Percentiles rank a stretch among this genome's conserved stretches.
These are phyloP conservation scores for Mesaphorura yosii DNA, from an alignment of 1,140 invertebrate species.

Conservation along the genomic window DNA sequence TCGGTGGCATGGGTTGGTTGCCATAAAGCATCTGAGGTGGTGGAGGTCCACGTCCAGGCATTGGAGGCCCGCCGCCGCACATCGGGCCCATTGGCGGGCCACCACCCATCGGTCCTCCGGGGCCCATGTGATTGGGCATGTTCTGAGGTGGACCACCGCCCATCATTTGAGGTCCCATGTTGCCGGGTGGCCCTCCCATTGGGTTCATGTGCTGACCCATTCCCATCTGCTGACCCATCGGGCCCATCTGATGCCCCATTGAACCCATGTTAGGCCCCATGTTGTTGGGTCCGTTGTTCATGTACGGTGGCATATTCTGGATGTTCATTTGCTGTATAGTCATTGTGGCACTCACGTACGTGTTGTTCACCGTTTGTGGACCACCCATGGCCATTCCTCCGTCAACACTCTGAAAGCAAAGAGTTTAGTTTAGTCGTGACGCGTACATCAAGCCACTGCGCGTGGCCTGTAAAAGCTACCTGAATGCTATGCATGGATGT, in stretches of 20 bases:
- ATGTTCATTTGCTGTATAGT: conserved; percentile 45
- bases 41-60: conserved; percentile 15
- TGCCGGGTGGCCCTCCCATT: conserved; percentile 5
- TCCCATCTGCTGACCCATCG: conserved; percentile 38
- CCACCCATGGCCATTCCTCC: conserved; percentile 34
- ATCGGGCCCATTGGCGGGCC: neutral
- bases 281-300: conserved; percentile 34
- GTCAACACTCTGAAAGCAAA: conserved; percentile 30
- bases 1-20: conserved; percentile 6
- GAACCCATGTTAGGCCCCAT: conserved; percentile 43
- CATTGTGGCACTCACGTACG: conserved; percentile 43
- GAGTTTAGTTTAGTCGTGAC: too few relatives aligned
- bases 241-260: conserved; percentile 38
- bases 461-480: too few relatives aligned
- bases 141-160: neutral
- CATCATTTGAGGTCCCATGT: conserved; percentile 23
- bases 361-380: conserved; percentile 43
- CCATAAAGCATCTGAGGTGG: conserved; percentile 22
- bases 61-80: conserved; percentile 8
- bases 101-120: conserved; percentile 1
- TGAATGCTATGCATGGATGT: conserved; percentile 35
- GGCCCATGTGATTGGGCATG: neutral
- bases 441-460: too few relatives aligned
- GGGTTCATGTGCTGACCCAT: conserved; percentile 18
- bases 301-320: conserved; percentile 38